Base-by-base conservation (phyloP, 2,888 invertebrate genomes). In the Scotopteryx bipunctaria region DNA sequence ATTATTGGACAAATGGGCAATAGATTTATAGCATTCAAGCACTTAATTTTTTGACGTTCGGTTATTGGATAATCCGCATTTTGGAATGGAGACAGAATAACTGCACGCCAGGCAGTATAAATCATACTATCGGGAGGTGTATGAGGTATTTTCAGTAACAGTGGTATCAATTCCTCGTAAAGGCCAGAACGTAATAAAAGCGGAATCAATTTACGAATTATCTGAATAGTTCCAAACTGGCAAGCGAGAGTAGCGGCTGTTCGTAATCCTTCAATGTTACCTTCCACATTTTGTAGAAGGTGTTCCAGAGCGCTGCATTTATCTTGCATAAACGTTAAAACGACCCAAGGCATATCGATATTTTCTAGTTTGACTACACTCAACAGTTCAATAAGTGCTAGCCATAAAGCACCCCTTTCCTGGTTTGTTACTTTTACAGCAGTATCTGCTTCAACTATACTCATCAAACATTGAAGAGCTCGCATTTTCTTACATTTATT, bases 401-500 rank as follows among this genome's bases (percentile, higher is more conserved):
- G 56, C 91, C 91, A 91, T 37, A 91, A 67, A n/a, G 71, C 76
- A 37, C 83, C 76, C 32, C 88, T 81, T 61, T 83, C 82, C 37
- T 76, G 74, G 59, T 85, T 83, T 27, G 90, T 81, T 17, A 90
- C 89, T 73, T 87, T 91, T 8, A 86, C 70, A 21, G 89, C 83
- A 43, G 86, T 86, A 51, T 91, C 91, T 6, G 82, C 67, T 52
- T 91, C 89, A 36, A 88, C 81, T 14, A 90, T 73, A 62, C 91
- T 91, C 76, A 91, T 82, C 32, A 91, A 69, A 62, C 91, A 91
- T 66, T 91, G 91, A 15, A 91, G 70, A 31, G 91, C 91, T 65
- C 88, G 73, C 59, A 91, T 71, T 71, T 90, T 89, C 66, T 88
- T 91, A 49, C 76, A 73, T 68, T 87, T 89, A 47, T 90, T 87